These are phyloP conservation scores for Silurus meridionalis DNA, from an alignment of 2,113 vertebrate species.

Conservation along the genomic window DNA sequence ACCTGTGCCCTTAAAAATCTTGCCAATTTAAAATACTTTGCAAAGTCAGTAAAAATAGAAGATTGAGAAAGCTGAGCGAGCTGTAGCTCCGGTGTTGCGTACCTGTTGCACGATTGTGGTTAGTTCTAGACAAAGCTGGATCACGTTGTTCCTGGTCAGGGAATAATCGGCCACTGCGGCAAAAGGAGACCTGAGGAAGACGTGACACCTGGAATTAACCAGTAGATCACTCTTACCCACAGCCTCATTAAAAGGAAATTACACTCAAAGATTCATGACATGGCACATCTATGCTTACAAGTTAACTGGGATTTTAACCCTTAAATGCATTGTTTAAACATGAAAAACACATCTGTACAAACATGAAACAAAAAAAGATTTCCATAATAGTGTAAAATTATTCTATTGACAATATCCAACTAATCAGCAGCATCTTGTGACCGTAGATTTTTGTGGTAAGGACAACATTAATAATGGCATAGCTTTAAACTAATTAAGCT, in stretches of 20 bases:
- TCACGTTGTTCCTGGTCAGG: slow-evolving; percentile 92
- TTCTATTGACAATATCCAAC: background rate
- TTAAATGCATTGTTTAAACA: background rate
- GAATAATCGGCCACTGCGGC: slow-evolving; percentile 96
- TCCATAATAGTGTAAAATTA: background rate
- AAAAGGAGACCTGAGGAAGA: slow-evolving; percentile 88
- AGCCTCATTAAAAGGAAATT: slow-evolving; percentile 42
- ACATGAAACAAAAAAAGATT: background rate
- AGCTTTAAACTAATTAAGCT: background rate
- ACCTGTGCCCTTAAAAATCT: slow-evolving; percentile 36
- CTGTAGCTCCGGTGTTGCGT: background rate
- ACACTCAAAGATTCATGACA: background rate
- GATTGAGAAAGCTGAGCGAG: background rate
- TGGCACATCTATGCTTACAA: background rate
- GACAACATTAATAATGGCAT: background rate
- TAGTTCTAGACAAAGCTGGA: slow-evolving; percentile 94
- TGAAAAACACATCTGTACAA: background rate
- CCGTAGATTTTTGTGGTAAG: background rate
- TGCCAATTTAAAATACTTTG: slow-evolving; percentile 19
- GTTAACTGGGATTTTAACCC: background rate
- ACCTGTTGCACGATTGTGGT: slow-evolving; percentile 98
- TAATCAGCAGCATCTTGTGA: background rate
- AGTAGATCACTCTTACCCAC: slow-evolving; percentile 69
- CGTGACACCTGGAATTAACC: slow-evolving; percentile 79
- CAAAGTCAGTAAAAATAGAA: slow-evolving; percentile 1